phyloP scores from a whole-genome alignment of 2,797 vertebrate species.

The Coregonus sp. region DNA sequence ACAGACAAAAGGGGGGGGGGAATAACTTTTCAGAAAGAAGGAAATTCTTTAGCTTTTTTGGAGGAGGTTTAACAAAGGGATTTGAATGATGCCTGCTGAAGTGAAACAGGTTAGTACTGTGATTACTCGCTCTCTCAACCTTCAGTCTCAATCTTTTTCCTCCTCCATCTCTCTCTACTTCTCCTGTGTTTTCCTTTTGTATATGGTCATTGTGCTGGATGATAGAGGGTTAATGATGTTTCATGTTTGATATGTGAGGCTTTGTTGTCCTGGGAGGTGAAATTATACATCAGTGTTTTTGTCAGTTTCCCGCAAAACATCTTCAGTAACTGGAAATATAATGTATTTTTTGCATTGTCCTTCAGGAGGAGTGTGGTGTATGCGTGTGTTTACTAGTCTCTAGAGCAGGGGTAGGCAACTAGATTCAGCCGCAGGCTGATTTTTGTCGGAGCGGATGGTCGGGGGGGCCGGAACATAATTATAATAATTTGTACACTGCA shows the following conservation, averaged over 20 bases:
- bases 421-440: too few species aligned
- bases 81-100: conserved; percentile 90
- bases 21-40: conserved; percentile 56
- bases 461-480: too few species aligned
- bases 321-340: background rate
- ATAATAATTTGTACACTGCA: too few species aligned
- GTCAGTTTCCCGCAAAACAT: background rate
- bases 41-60: conserved; percentile 53
- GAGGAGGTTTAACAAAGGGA: conserved; percentile 49
- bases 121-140: conserved; percentile 24
- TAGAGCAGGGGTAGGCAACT: background rate
- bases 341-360: too few species aligned
- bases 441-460: too few species aligned
- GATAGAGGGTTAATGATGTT: conserved; percentile 1
- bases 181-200: background rate
- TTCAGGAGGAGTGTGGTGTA: conserved; percentile 16
- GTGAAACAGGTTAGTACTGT: conserved; percentile 89
- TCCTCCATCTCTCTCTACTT: conserved; percentile 21
- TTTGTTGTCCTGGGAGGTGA: background rate
- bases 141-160: conserved; percentile 13
- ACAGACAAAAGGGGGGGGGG: conserved; percentile 17
- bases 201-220: conserved; percentile 12
- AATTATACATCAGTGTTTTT: background rate
- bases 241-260: background rate
- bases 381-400: background rate